A percentile compares a stretch with the other conserved stretches of the same genome.
Conservation (phyloP, 2,113 vertebrate genomes). For the Hippocampus barbouri region DNA sequence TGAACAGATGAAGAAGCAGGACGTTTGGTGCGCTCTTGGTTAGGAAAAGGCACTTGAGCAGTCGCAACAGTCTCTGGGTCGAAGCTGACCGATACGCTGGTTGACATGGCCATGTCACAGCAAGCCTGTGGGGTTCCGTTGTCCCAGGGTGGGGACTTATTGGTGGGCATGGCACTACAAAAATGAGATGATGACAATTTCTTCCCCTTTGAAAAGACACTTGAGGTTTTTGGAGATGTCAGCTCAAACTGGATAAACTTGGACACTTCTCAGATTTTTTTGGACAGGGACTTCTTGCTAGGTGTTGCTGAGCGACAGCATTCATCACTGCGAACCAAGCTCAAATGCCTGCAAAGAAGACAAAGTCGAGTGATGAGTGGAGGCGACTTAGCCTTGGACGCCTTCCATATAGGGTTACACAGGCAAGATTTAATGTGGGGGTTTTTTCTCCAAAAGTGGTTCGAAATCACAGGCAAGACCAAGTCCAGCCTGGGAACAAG, state of each 20-base stretch:
- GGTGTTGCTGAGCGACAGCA: conserved; percentile 16
- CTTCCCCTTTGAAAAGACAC: not conserved
- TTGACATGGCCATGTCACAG: conserved; percentile 47
- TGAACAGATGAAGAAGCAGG: conserved; percentile 3
- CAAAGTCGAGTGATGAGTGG: not conserved
- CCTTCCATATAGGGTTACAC: not conserved
- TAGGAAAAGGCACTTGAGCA: conserved; percentile 80
- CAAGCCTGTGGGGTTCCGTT: conserved; percentile 12
- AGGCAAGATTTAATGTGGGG: not conserved
- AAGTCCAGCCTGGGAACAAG: not conserved
- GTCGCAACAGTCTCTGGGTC: conserved; percentile 22
- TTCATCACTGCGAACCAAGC: conserved; percentile 42
- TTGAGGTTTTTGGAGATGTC: conserved; percentile 31
- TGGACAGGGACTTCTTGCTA: not conserved
- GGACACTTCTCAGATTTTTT: conserved; percentile 1
- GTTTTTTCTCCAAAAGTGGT: not conserved
- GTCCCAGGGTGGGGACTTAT: conserved; percentile 58
- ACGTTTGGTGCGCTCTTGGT: conserved; percentile 15
- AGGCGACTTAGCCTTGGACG: not conserved
- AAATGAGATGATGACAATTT: not conserved
- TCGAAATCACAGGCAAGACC: not conserved
- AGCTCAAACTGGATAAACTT: conserved; percentile 41
- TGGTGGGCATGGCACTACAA: conserved; percentile 68
- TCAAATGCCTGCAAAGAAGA: not conserved
- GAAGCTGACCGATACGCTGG: conserved; percentile 29